A percentile compares a stretch with the other conserved stretches of the same genome.
These are phyloP conservation scores for Diogma glabrata DNA, from an alignment of 2,888 invertebrate genomes.

Conservation along the genomic window DNA sequence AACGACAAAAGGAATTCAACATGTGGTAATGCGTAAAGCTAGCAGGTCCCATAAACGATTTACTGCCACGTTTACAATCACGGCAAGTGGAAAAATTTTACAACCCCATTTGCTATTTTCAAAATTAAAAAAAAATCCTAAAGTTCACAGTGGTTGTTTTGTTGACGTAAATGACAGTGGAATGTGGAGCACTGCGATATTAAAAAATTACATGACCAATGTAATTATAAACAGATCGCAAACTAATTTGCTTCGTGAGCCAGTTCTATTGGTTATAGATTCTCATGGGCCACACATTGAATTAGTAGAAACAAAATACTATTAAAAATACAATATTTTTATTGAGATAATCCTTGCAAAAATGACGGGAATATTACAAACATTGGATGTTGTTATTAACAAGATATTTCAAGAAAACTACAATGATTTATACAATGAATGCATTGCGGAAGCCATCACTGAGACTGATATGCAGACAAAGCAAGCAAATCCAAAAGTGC, in stretches of 20 bases:
- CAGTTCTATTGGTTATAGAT: not conserved
- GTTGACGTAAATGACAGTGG: not conserved
- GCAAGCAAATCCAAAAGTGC: conserved; percentile 1
- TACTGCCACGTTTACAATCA: not conserved
- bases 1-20: not conserved
- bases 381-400: not conserved
- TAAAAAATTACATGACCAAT: not conserved
- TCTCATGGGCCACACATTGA: not conserved
- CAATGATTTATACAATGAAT: not conserved
- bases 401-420: not conserved
- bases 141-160: not conserved
- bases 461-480: not conserved
- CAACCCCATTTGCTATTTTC: not conserved
- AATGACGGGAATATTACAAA: not conserved
- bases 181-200: conserved; percentile 1
- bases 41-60: not conserved
- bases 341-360: not conserved
- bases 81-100: not conserved
- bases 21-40: not conserved
- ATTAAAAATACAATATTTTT: not conserved
- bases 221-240: not conserved
- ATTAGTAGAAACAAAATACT: not conserved
- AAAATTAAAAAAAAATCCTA: conserved; percentile 6
- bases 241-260: not conserved
- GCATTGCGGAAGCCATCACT: not conserved